Conservation (phyloP, 2,797 vertebrate species). For the Gobio occitaniae region DNA sequence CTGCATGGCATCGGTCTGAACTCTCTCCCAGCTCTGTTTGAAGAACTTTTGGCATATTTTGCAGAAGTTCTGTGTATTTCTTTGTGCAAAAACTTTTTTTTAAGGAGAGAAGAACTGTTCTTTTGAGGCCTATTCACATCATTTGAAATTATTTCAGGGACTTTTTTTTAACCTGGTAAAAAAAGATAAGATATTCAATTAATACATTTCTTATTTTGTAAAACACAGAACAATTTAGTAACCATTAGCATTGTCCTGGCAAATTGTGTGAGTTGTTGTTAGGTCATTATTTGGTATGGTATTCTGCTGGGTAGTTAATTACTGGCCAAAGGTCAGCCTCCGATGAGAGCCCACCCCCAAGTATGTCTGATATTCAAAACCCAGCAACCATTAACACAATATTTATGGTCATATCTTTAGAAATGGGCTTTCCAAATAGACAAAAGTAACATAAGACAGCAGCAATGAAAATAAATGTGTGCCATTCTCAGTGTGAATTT, state of each 20-base stretch:
- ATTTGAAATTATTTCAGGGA: background rate
- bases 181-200: background rate
- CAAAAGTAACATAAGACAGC: background rate
- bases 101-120: background rate
- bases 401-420: background rate
- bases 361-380: background rate
- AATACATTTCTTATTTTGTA: no score
- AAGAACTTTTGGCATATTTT: background rate
- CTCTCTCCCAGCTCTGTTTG: background rate
- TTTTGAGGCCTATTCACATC: background rate
- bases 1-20: background rate
- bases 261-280: background rate
- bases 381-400: background rate
- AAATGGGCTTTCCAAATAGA: background rate
- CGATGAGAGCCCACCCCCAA: background rate
- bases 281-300: background rate
- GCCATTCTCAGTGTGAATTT: background rate
- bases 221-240: no score
- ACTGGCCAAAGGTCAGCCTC: no score
- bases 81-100: background rate
- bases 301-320: background rate
- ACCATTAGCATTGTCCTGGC: no score
- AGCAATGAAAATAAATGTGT: background rate
- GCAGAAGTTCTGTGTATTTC: background rate
- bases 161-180: background rate